Base-by-base conservation (phyloP, 2,888 invertebrate species). In the Megastigmus dorsalis region DNA sequence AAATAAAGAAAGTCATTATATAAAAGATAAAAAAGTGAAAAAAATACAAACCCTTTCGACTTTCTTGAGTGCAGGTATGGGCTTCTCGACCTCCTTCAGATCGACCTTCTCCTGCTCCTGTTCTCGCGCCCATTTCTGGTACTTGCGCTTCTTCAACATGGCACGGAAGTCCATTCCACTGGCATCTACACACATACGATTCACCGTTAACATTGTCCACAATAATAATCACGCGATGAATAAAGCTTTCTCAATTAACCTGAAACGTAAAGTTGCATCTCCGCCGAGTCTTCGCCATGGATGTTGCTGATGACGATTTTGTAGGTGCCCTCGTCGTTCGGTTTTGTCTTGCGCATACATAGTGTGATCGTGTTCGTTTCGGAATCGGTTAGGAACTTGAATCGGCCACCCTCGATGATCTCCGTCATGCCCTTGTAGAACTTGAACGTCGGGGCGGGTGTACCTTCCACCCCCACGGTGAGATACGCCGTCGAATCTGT, bases 91-190 rank as follows among this genome's bases (percentile, higher is more conserved):
- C 89, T 97, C 96, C 89, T 98, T 98, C 75, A 98, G 92, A 82
- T 97, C 95, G 80, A 96, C 96, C 93, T 95, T 97, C 88, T 98
- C 96, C 38, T 95, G 95, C 65, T 94, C 95, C 81, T 98, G 95
- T 80, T 97, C 95, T 88, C 94, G 93, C 76, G 92, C 95, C 97
- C 97, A 97, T 91, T 96, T 95, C 83, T 95, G 95, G 88, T 97
- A 97, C 89, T 96, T 96, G 85, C 97, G 93, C 91, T 97, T 98
- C 90, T 97, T 98, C 83, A 99, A 91, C 95, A 99, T 95, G 78
- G 97, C 94, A 89, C 99, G 94, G 95, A 99, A 99, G 90, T 99
- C 99, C 95, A 99, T 95, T 80, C 97, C 97, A 89, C 97, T 97
- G 79, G 98, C 93, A 90, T 97, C 98, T 95, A 65, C 6, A 23